A percentile compares a stretch with the other conserved stretches of the same genome.
phyloP scores from a whole-genome alignment of 1,140 invertebrate genomes.

The Reticulitermes speratus region DNA sequence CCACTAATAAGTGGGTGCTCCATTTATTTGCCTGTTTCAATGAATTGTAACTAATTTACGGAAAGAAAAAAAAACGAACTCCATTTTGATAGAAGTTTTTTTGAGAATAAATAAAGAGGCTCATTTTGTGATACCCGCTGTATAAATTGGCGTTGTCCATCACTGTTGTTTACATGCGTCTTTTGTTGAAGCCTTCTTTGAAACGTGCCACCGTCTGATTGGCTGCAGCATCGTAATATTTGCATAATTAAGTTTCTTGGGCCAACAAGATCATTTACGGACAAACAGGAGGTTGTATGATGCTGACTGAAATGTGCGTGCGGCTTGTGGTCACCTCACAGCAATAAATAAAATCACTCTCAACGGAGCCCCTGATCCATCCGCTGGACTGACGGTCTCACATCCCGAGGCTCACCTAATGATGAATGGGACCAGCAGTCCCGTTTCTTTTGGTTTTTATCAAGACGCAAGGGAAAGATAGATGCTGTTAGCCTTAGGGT shows the following conservation, averaged over 20 bases:
- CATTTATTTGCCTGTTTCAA: too few species aligned
- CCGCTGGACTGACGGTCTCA: not conserved
- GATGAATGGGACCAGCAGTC: not conserved
- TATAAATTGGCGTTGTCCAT: not conserved
- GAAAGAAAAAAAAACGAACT: too few species aligned
- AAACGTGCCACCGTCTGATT: too few species aligned
- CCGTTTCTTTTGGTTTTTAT: not conserved
- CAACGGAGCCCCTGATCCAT: not conserved
- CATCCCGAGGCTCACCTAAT: not conserved
- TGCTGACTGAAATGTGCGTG: not conserved
- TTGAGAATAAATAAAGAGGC: not conserved
- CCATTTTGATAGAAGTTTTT: too few species aligned
- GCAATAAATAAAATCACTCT: constrained; percentile 1
- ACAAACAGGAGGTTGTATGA: not conserved
- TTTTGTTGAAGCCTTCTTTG: not conserved
- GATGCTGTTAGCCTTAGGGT: not conserved
- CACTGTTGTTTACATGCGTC: not conserved
- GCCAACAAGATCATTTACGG: not conserved
- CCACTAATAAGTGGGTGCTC: too few species aligned
- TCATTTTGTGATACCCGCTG: not conserved
- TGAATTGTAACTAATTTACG: too few species aligned
- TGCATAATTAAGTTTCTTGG: not conserved
- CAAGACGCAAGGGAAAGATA: not conserved
- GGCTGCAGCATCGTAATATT: not conserved
- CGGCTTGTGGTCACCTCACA: not conserved